Conservation (phyloP, 2,797 vertebrate species). For the Neosilurus hyrtlii region DNA sequence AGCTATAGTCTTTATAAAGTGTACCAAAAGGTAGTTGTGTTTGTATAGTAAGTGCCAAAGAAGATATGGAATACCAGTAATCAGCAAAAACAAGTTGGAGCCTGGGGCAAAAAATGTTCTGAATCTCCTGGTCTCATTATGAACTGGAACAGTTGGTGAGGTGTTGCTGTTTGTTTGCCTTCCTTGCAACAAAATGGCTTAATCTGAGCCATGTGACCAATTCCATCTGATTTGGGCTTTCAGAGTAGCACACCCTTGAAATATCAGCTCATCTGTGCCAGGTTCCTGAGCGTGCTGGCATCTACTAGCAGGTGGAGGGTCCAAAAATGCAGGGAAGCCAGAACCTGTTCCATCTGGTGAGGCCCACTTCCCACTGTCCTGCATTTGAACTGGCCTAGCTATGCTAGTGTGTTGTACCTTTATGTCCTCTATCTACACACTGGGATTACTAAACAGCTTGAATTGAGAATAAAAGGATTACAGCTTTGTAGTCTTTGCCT, state of each 20-base stretch:
- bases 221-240: constrained; percentile 36
- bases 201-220: constrained; percentile 40
- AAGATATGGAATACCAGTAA: not conserved
- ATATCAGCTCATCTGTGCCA: constrained; percentile 45
- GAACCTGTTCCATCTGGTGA: constrained; percentile 60
- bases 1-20: not conserved
- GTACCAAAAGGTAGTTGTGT: not conserved
- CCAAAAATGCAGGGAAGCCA: constrained; percentile 63
- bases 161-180: constrained; percentile 30
- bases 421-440: constrained; percentile 37
- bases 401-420: constrained; percentile 33
- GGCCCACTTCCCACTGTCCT: constrained; percentile 50
- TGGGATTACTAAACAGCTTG: not conserved
- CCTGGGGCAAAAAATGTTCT: not conserved
- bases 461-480: not conserved
- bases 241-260: constrained; percentile 48
- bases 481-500: not conserved
- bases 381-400: constrained; percentile 52
- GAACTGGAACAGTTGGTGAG: constrained; percentile 44
- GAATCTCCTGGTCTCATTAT: constrained; percentile 42
- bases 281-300: constrained; percentile 64
- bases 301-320: constrained; percentile 75
- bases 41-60: not conserved
- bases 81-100: not conserved
- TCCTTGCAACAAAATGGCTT: constrained; percentile 46